Evolutionary conservation across 2,113 vertebrate species (phyloP).

Genomic region (Myiozetetes cayanensis): DNA sequence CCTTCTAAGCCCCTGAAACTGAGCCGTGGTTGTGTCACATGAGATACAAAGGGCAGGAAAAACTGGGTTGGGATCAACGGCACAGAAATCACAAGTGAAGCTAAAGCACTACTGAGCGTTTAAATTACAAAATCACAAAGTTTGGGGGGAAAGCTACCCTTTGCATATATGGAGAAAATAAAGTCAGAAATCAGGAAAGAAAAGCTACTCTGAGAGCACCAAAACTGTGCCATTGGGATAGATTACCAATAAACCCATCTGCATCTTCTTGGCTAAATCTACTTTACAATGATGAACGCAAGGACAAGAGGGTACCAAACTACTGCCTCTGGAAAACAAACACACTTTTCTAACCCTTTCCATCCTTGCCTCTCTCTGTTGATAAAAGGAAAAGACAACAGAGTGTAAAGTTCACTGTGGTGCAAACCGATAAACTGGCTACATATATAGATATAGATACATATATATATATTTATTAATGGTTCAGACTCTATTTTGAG

Average conservation of each 20-base stretch:
- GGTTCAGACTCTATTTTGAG: not conserved
- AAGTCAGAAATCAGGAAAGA: not conserved
- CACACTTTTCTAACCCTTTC: not conserved
- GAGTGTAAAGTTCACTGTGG: not conserved
- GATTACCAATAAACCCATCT: not conserved
- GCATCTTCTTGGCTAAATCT: not conserved
- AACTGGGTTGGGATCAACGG: not conserved
- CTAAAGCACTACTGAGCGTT: fast-evolving
- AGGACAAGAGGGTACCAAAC: not conserved
- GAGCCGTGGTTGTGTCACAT: not conserved
- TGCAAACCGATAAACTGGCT: not conserved
- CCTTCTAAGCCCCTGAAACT: constrained; percentile 10
- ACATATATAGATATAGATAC: not conserved
- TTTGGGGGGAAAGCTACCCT: not conserved
- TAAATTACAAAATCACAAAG: not conserved
- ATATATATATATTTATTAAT: not conserved
- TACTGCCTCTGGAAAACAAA: not conserved
- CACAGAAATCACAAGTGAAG: not conserved
- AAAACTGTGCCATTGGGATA: not conserved
- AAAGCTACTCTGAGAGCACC: not conserved
- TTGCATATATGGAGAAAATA: not conserved
- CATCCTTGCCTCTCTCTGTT: not conserved
- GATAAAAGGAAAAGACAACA: not conserved
- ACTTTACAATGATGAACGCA: not conserved
- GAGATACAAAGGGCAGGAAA: constrained; percentile 30